phyloP scores from a whole-genome alignment of 2,113 vertebrate genomes.

The Tetrao urogallus region DNA sequence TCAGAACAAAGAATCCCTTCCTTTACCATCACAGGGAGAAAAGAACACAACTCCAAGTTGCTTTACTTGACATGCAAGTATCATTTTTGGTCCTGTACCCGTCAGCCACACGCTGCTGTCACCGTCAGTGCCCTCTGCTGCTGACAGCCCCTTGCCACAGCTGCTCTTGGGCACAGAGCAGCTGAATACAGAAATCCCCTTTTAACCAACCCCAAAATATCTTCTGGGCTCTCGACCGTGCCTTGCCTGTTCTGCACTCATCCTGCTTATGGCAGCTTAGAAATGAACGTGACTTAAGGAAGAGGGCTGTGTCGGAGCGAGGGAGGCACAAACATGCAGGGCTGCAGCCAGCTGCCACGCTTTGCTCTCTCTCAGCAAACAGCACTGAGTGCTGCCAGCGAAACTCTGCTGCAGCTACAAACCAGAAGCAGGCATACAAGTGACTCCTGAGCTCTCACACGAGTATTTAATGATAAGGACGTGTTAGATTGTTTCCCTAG shows the following conservation, averaged over 20 bases:
- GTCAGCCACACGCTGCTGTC: not conserved
- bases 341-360: not conserved
- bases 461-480: not conserved
- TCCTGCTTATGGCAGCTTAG: not conserved
- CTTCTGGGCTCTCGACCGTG: not conserved
- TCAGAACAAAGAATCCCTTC: not conserved
- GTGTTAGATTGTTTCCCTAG: not conserved
- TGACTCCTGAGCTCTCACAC: not conserved
- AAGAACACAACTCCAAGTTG: not conserved
- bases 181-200: not conserved
- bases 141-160: not conserved
- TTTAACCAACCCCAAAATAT: not conserved
- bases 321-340: not conserved
- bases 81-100: not conserved
- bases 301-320: not conserved
- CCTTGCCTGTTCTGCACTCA: not conserved
- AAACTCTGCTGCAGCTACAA: not conserved
- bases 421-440: fast-evolving
- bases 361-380: not conserved
- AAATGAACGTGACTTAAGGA: not conserved
- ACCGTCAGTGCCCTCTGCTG: not conserved
- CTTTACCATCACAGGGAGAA: not conserved
- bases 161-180: not conserved
- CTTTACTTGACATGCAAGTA: not conserved
- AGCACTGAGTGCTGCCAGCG: fast-evolving